Evolutionary conservation across 2,888 invertebrate genomes (phyloP), one percentile per base, ranked within the genome.

Genomic region (Standfussiana lucernea): DNA sequence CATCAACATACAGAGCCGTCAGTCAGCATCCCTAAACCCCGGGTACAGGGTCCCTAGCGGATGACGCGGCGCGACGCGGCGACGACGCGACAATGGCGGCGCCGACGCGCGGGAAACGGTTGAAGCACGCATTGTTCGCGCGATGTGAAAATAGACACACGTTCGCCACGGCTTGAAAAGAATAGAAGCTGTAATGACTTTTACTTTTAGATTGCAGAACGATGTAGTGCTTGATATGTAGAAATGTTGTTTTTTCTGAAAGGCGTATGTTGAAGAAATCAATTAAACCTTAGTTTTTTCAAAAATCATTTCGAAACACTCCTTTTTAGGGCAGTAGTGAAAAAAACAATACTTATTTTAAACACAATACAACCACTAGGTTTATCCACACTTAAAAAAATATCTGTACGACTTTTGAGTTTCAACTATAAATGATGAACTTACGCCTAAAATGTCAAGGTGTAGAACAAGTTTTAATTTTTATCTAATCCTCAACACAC

Each of bases 91-190:
- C 86, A 86, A 84, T 84, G 45, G 84, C 79, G 75, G 47, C 77
- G 80, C 66, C 86, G 84, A 61, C 84, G 72, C 62, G 84, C 87
- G 88, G 86, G 84, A 83, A 83, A 77, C 80, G 66, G 79, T 79
- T 82, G 84, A 85, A 85, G 79, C 86, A 80, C 73, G 77, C 87
- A 86, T 88, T 89, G 88, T 89, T 84, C 74, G 35, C 68, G 50
- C 18, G 50, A 80, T 56, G 75, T 86, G 59, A 79, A 83, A 86
- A 78, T 86, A 84, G 84, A 86, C 78, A 78, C 75, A 82, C 79
- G 81, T 78, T 75, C 75, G 75, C 47, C 37, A n/a, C 42, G 62
- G 64, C 50, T 56, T 15, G 50, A 67, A 86, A 83, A 84, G 86
- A 82, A 83, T 66, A 53, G 70, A 62, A 32, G 32, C 61, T 69